These are phyloP conservation scores for Theocolax elegans DNA, from an alignment of 1,140 invertebrate genomes.

Conservation along the genomic window DNA sequence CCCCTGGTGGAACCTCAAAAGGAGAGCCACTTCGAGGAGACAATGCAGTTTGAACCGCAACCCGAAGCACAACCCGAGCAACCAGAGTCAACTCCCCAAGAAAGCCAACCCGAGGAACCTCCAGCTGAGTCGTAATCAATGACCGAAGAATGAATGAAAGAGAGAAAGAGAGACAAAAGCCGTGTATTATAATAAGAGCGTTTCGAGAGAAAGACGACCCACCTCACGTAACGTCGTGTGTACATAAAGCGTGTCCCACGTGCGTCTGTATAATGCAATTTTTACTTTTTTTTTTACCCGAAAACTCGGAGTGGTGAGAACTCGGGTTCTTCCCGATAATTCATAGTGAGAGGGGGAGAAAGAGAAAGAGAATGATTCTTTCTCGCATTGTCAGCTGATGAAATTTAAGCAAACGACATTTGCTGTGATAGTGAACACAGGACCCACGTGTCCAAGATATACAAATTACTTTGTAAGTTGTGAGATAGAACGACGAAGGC, in stretches of 20 bases:
- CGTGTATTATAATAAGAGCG: not conserved
- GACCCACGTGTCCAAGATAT: slow-evolving; percentile 53
- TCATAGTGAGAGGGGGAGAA: no score
- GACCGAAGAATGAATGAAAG: not conserved
- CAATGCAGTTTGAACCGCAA: no score
- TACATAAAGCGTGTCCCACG: no score
- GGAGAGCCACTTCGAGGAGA: no score
- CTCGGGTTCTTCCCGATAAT: slow-evolving; percentile 49
- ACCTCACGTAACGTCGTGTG: no score
- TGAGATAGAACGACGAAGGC: slow-evolving; percentile 10
- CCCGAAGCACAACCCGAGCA: no score
- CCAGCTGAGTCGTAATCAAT: no score
- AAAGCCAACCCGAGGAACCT: no score
- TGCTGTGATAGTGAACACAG: slow-evolving; percentile 67
- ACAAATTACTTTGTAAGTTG: slow-evolving; percentile 30
- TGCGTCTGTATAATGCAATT: no score
- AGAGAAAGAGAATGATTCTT: slow-evolving; percentile 55
- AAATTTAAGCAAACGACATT: slow-evolving; percentile 52
- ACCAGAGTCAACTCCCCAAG: no score
- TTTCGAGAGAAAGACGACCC: not conserved
- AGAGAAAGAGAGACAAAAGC: not conserved
- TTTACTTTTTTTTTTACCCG: no score
- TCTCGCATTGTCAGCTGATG: slow-evolving; percentile 46
- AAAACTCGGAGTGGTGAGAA: slow-evolving; percentile 58
- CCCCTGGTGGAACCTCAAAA: no score